phyloP scores from a whole-genome alignment of 1,140 invertebrate genomes.

The Drosophila sproati region DNA sequence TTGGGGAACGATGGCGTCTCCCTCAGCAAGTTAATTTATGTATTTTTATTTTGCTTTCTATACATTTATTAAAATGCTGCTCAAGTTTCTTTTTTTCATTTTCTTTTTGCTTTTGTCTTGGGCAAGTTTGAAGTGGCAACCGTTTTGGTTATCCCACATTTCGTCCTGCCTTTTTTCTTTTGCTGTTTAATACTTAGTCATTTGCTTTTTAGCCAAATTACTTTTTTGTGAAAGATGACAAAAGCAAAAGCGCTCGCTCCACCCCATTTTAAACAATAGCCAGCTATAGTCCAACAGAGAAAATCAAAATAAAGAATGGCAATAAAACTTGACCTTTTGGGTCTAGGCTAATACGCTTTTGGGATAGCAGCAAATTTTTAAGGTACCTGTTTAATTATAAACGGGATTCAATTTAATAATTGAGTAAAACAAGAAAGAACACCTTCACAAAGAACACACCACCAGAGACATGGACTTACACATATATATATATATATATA shows the following conservation, averaged over 20 bases:
- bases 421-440: neutral
- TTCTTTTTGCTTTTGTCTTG: constrained; percentile 45
- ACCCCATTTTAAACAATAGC: neutral
- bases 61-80: constrained; percentile 40
- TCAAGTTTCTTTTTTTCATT: constrained; percentile 47
- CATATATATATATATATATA: too few relatives aligned
- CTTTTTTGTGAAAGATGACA: constrained; percentile 66
- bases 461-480: neutral
- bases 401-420: constrained; percentile 24
- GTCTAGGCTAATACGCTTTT: constrained; percentile 43
- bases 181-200: constrained; percentile 75
- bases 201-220: constrained; percentile 73
- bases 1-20: constrained; percentile 35
- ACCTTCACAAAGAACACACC: neutral
- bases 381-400: constrained; percentile 54
- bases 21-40: constrained; percentile 37
- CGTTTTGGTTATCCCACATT: constrained; percentile 36
- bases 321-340: constrained; percentile 31
- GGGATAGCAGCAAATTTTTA: constrained; percentile 29
- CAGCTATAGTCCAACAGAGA: constrained; percentile 12
- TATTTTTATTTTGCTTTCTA: constrained; percentile 11
- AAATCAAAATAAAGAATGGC: constrained; percentile 26
- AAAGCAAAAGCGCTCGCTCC: constrained; percentile 44
- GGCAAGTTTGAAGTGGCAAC: constrained; percentile 43
- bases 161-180: neutral